phyloP scores from a whole-genome alignment of 2,113 vertebrate species.

The Halichoerus grypus region DNA sequence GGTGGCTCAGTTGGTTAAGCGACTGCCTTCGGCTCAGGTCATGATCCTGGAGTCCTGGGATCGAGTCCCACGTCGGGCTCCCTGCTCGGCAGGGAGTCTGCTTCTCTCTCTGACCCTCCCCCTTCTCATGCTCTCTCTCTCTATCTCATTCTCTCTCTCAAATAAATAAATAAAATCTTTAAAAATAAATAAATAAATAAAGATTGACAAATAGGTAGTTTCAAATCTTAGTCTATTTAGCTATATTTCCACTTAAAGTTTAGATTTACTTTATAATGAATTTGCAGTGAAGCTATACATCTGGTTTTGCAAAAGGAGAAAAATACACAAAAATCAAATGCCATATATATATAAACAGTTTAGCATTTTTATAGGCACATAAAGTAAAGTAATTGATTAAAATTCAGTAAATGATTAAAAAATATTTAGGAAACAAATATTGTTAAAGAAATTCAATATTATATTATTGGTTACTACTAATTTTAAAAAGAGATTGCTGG shows the following conservation, averaged over 20 bases:
- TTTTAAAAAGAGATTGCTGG: background rate
- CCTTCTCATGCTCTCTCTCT: too few relatives aligned
- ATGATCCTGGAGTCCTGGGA: too few relatives aligned
- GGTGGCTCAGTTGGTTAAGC: too few relatives aligned
- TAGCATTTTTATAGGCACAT: background rate
- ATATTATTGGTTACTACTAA: background rate
- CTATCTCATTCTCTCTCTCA: too few relatives aligned
- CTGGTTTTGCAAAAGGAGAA: conserved; percentile 35
- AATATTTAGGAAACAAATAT: background rate
- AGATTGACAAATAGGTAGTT: conserved; percentile 69
- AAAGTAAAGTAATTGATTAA: background rate
- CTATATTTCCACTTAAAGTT: conserved; percentile 63
- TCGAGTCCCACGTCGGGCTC: too few relatives aligned
- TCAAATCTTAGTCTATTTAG: conserved; percentile 77
- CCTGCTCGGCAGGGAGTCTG: too few relatives aligned
- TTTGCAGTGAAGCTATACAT: conserved; percentile 48
- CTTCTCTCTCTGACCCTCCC: too few relatives aligned
- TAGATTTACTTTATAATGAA: conserved; percentile 40
- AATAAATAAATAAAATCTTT: too few relatives aligned
- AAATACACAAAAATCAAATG: conserved; percentile 29
- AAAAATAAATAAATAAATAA: too few relatives aligned
- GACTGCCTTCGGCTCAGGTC: too few relatives aligned
- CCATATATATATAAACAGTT: background rate
- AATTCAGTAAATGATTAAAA: background rate
- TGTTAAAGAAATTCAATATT: background rate